Evolutionary conservation across 2,888 invertebrate genomes (phyloP).

Genomic region (Ophion obscuratus): DNA sequence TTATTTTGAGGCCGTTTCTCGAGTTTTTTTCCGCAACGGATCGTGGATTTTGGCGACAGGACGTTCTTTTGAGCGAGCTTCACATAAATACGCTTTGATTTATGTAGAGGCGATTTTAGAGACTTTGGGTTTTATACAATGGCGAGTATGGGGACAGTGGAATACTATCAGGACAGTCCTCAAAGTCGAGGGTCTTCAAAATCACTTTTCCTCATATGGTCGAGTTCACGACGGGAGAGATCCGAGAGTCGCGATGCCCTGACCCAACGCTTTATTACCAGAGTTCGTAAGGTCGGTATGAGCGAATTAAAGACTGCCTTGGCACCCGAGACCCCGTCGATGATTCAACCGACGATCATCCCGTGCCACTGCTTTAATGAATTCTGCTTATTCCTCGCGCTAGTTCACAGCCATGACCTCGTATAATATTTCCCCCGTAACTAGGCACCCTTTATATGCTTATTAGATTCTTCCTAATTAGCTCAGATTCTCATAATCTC

Average conservation of each 20-base stretch:
- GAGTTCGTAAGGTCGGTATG: constrained; percentile 61
- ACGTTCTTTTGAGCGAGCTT: no score
- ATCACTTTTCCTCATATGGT: not conserved
- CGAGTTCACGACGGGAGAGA: constrained; percentile 9
- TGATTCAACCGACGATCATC: constrained; percentile 54
- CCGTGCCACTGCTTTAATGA: constrained; percentile 4
- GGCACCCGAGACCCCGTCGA: constrained; percentile 39
- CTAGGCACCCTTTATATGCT: not conserved
- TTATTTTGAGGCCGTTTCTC: no score
- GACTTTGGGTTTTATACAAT: not conserved
- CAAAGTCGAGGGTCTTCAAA: not conserved
- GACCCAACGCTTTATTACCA: constrained; percentile 51
- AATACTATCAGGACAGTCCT: not conserved
- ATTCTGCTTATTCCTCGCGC: constrained; percentile 14
- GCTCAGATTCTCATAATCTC: constrained; percentile 47
- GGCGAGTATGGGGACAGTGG: not conserved
- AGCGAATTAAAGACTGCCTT: constrained; percentile 50
- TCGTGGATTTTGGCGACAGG: no score
- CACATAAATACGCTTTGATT: no score
- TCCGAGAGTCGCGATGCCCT: constrained; percentile 34
- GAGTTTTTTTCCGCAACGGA: no score
- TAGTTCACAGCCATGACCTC: constrained; percentile 57
- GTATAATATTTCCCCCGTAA: constrained; percentile 37
- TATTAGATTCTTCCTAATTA: constrained; percentile 24
- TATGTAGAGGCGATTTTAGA: not conserved